Evolutionary conservation across 2,113 vertebrate species (phyloP), one percentile per base, ranked within the genome.

Genomic region (Petroica traversi): DNA sequence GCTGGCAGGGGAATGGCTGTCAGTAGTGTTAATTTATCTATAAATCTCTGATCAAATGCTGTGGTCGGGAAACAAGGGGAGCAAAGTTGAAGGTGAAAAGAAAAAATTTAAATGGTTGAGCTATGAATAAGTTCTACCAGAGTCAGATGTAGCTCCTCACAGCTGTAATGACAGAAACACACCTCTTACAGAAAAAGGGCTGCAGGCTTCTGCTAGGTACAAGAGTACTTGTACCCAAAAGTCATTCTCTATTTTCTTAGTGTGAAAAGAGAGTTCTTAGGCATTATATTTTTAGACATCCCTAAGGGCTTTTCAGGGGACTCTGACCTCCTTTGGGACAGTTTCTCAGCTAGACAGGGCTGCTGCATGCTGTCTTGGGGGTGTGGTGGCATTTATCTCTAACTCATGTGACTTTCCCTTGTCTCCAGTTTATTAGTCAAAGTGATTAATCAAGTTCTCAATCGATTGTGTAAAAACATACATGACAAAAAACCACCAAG

Each of bases 21-120:
- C 6, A 2, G 78, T 79, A 57, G 34, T 76, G 74, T 83, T 96
- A 95, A 96, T 94, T 97, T 95, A 93, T 94, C 94, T 74, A 81
- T 94, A 97, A 97, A 97, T 95, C 81, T 89, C 84, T 88, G 64
- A 93, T 96, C 85, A 95, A 97, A 93, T n/a, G 26, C 31, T 51
- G 31, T 81, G 52, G 83, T 91, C 81, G 93, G 84, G 55, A 94
- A 66, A 96, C 26, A 38, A 79, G 43, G 22, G 48, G 29, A 96
- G 31, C 52, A 94, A 95, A 97, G 85, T 24, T 87, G 86, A 96
- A 96, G 71, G 58, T 95, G 72, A 71, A 67, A 88, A 88, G 68
- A 87, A 8, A 57, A 48, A 54, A 52, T 48, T 96, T 85, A 95
- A 90, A 89, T 23, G 31, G 68, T 76, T 76, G 64, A 92, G 45